Evolutionary conservation across 2,113 vertebrate species (phyloP), one percentile per base, ranked within the genome.

Genomic region (Meriones unguiculatus): DNA sequence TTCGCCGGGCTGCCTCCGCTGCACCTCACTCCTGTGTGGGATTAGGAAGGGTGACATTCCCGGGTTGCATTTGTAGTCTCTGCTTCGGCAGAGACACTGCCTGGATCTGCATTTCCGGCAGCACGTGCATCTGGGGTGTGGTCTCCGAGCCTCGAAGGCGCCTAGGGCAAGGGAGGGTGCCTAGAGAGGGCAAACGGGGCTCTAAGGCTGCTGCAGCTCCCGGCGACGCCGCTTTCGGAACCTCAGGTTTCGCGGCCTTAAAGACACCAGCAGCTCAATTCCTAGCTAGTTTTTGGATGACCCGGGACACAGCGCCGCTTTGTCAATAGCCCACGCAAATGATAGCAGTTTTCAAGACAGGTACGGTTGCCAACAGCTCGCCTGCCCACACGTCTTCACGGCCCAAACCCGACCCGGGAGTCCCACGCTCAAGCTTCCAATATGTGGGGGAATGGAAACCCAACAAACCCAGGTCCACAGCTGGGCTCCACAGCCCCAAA

Each of bases 171-270:
- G 17, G 13, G 46, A 17, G 38, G 4, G 54, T 13, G 30, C 20
- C 2, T 5, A 57, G 1, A 57, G 4, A 32, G 28, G 54, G 32
- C 35, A 17, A 7, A 1, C 0, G 3, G 25, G 18, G 50, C 70
- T 62, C 59, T 30, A 70, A 32, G 18, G 22, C 17, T 22, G 24
- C 59, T 35, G 64, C 35, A 32, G 50, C 41, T 32, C 28, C 2
- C 3, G 38, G 78, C 9, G 18, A 52, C 30, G 14, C 32, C 1
- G 57, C 32, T 46, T 73, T 50, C 25, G 14, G 62, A 80, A 75
- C 15, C 3, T 70, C 64, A 65, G 64, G n/a, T 15, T 81, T 78
- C 64, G 57, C 20, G 32, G 7, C 10, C 5, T 9, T 25, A 54
- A 87, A 70, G 64, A 22, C 25, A 35, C 30, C 41, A 67, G 15